These are phyloP conservation scores for Willisornis vidua DNA, from an alignment of 2,113 vertebrate species.

Conservation along the genomic window DNA sequence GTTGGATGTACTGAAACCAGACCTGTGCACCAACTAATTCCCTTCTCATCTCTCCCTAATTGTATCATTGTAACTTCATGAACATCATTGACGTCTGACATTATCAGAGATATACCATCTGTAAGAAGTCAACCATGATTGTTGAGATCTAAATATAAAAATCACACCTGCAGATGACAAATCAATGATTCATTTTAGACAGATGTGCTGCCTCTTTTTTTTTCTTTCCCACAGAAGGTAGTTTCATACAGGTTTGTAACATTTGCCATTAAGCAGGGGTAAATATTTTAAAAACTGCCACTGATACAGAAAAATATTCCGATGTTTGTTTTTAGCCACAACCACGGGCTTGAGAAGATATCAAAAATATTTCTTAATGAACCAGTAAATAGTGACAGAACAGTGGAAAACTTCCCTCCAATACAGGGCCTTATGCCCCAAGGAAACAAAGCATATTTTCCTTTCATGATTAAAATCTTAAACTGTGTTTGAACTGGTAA, in stretches of 20 bases:
- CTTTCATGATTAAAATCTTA: background rate
- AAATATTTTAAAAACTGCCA: background rate
- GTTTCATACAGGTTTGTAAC: background rate
- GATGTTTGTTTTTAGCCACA: background rate
- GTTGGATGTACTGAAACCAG: background rate
- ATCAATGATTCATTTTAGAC: background rate
- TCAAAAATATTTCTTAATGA: background rate
- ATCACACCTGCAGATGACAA: background rate
- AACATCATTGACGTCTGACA: background rate
- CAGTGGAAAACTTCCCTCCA: background rate
- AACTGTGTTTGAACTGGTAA: background rate
- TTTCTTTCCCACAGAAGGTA: background rate
- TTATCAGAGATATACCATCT: background rate
- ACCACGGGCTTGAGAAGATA: background rate
- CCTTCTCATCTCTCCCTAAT: background rate
- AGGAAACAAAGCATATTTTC: background rate
- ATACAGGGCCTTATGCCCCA: background rate
- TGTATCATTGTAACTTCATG: background rate
- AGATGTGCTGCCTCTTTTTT: background rate
- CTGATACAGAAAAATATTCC: background rate
- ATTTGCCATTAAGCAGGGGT: background rate
- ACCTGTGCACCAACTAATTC: background rate
- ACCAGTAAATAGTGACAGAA: background rate
- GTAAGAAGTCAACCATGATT: background rate
- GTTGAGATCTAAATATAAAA: background rate